Evolutionary conservation across 2,888 invertebrate species (phyloP).

Genomic region (Heteromurus nitidus): DNA sequence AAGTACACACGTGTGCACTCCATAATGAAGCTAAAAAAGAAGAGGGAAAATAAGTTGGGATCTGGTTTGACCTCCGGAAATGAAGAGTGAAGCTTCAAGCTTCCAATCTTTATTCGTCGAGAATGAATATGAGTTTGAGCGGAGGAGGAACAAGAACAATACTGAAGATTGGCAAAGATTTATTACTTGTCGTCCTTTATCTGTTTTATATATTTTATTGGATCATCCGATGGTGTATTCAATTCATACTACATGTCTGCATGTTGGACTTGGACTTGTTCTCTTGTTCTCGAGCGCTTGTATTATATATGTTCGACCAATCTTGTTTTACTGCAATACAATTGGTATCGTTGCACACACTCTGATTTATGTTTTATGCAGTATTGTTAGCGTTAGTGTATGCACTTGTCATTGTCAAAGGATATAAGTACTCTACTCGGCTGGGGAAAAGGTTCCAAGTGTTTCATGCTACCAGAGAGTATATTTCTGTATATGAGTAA

Average conservation of each 20-base stretch:
- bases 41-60: background rate
- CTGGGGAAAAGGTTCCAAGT: no score
- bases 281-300: no score
- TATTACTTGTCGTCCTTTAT: background rate
- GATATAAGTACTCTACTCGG: background rate
- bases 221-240: no score
- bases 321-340: no score
- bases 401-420: background rate
- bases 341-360: background rate
- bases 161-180: background rate
- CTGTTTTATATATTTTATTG: no score
- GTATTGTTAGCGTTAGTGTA: background rate
- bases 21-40: background rate
- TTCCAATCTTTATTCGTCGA: background rate
- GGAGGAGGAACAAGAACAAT: background rate
- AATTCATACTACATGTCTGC: no score
- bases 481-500: no score
- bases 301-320: no score
- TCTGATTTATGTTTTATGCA: background rate
- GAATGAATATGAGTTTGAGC: background rate
- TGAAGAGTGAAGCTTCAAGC: background rate
- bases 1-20: background rate
- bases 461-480: no score
- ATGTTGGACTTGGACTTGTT: no score
- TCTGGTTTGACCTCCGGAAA: background rate